phyloP scores from a whole-genome alignment of 1,140 invertebrate genomes.

The Neodiprion fabricii region DNA sequence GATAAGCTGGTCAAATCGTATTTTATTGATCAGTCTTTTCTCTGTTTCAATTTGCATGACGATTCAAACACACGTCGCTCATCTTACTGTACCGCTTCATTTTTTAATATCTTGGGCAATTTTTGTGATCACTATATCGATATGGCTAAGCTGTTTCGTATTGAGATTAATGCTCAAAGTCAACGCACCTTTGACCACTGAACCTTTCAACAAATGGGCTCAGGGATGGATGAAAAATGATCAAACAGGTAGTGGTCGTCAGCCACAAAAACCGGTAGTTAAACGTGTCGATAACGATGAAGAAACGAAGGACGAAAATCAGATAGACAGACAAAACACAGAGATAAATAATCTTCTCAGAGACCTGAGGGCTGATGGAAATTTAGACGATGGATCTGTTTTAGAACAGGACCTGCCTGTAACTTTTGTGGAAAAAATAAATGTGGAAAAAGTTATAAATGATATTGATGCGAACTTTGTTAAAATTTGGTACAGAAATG shows the following conservation, averaged over 20 bases:
- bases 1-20: slow-evolving; percentile 49
- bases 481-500: slow-evolving; percentile 47
- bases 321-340: background rate
- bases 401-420: background rate
- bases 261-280: background rate
- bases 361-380: slow-evolving; percentile 11
- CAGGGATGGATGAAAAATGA: slow-evolving; percentile 26
- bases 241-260: background rate
- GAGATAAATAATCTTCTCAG: slow-evolving; percentile 15
- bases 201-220: slow-evolving; percentile 40
- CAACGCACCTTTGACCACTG: slow-evolving; percentile 37
- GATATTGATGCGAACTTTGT: slow-evolving; percentile 46
- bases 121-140: slow-evolving; percentile 42
- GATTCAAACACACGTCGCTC: slow-evolving; percentile 41
- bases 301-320: slow-evolving; percentile 10
- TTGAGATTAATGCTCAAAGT: slow-evolving; percentile 47
- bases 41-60: slow-evolving; percentile 40
- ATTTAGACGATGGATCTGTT: background rate
- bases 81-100: slow-evolving; percentile 44
- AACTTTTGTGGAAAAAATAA: slow-evolving; percentile 23
- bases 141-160: slow-evolving; percentile 48
- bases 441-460: slow-evolving; percentile 34
- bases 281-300: background rate
- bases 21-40: slow-evolving; percentile 42
- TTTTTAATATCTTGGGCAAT: slow-evolving; percentile 48